Base-by-base conservation (phyloP, 1,140 invertebrate species). In the Parasteatoda tepidariorum region DNA sequence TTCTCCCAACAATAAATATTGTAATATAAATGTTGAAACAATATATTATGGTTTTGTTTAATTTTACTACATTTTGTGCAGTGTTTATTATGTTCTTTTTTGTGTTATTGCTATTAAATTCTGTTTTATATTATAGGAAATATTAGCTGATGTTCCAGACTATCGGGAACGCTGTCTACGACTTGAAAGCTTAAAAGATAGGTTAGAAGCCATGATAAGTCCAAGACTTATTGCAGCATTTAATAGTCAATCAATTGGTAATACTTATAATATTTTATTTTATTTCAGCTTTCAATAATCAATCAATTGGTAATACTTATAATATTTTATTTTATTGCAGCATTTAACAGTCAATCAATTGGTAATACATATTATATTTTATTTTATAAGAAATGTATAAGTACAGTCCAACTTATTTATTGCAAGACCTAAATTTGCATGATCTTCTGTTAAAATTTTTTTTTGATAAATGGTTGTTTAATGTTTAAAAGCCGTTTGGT, bases 171-270 rank as follows among this genome's bases (percentile, higher is more conserved):
- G 96, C 86, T 93, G 94, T 85, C 89, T 95, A 3, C 95, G 96
- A 86, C 88, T 98, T 24, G 96, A 98, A 89, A 94, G 94, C 11
- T 90, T 97, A 30, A 97, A 97, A 89, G 97, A 97, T 89, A 90
- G 95, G 34, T 88, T 98, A 5, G 96, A 98, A 89, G 95, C 96
- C 0, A 92, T 97, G 76, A 91, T 95, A 1, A 97, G 94, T 88
- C 94, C 96, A 6, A 92, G 92, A 64, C 90, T 98, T 13, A 94
- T 97, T 3, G 93, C 95, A 85, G 95, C 95, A 0, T 95, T 98
- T 86, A 94, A 89, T 83, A 75, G 88, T 28, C 89, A 90, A 73
- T 93, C 94, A 85, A 90, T 93, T 59, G 94, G 94, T 95, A 89
- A 88, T 13, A 34, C 62, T 33, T 38, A n/a, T 57, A 54, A 18